phyloP scores from a whole-genome alignment of 2,113 vertebrate species.

The Antechinus flavipes region DNA sequence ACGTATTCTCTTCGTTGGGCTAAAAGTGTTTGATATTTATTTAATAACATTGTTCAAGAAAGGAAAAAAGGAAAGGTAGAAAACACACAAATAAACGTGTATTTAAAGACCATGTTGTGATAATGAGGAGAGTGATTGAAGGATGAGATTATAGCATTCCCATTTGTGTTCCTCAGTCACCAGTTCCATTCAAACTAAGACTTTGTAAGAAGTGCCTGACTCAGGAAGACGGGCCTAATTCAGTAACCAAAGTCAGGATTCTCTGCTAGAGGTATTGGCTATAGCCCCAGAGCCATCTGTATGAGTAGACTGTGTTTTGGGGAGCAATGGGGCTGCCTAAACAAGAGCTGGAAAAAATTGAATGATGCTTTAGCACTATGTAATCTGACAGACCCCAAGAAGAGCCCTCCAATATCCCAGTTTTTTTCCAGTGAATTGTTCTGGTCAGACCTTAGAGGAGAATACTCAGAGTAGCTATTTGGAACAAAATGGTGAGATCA shows the following conservation, averaged over 20 bases:
- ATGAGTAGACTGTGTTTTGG: background rate
- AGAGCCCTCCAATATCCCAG: accelerated
- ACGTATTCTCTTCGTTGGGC: background rate
- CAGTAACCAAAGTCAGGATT: background rate
- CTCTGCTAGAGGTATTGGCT: accelerated
- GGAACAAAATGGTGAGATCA: too few species aligned
- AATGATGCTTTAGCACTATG: accelerated
- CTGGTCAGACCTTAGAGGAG: background rate
- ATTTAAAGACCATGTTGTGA: accelerated
- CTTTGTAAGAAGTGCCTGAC: background rate
- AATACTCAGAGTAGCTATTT: background rate
- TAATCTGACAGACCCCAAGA: accelerated
- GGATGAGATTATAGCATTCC: accelerated
- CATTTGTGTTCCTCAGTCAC: accelerated
- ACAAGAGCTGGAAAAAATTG: background rate
- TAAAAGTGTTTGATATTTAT: background rate
- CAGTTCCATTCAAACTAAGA: background rate
- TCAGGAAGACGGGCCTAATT: background rate
- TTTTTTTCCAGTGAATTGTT: background rate
- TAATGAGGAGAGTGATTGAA: background rate
- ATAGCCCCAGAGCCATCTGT: background rate
- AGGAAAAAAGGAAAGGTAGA: accelerated
- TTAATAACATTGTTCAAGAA: background rate
- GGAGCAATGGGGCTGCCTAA: background rate
- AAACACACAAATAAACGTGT: accelerated